Conservation (phyloP, 2,113 vertebrate genomes). For the Fukomys damarensis region DNA sequence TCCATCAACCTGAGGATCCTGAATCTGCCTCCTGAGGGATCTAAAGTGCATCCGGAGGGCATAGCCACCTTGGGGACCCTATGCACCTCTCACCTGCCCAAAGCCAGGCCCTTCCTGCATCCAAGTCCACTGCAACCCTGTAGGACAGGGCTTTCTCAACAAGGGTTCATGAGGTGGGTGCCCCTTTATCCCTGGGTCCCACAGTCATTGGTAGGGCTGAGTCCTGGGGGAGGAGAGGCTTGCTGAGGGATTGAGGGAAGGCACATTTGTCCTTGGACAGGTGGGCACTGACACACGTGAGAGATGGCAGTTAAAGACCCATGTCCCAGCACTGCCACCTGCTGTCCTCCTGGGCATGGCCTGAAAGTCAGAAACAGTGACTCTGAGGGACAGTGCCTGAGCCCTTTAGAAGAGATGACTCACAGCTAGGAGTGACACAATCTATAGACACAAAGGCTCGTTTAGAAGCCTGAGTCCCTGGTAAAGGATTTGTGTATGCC, state of each 20-base stretch:
- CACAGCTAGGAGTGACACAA: neutral
- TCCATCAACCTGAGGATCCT: neutral
- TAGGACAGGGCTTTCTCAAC: neutral
- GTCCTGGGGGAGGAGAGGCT: neutral
- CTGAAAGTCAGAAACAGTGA: neutral
- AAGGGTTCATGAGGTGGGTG: neutral
- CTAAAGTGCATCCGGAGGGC: neutral
- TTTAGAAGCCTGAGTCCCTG: neutral
- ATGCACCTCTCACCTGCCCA: neutral
- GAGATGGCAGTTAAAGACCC: neutral
- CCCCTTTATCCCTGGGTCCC: neutral
- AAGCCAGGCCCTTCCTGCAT: neutral
- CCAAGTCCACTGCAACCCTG: neutral
- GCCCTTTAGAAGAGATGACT: neutral
- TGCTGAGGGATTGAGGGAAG: neutral
- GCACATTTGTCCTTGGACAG: neutral
- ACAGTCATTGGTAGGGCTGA: neutral
- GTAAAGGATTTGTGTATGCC: neutral
- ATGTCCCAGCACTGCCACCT: neutral
- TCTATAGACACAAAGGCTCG: neutral
- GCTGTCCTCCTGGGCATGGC: neutral
- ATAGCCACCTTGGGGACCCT: neutral
- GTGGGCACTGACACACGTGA: neutral
- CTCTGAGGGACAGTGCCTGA: neutral
- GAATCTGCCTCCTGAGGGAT: neutral